phyloP scores from a whole-genome alignment of 2,113 vertebrate genomes.

The Myodes glareolus region DNA sequence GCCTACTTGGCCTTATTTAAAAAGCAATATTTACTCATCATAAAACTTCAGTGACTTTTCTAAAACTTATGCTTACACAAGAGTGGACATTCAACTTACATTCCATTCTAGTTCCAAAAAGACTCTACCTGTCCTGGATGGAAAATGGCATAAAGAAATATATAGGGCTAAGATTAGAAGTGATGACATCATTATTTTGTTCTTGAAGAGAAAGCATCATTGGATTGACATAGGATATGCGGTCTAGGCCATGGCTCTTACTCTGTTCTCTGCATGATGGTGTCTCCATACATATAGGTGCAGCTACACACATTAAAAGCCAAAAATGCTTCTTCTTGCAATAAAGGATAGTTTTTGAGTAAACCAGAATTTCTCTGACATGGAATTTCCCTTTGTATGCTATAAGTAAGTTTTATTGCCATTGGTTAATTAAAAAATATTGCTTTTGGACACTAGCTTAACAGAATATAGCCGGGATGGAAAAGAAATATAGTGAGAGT shows the following conservation, averaged over 20 bases:
- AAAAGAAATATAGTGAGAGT: too few species aligned
- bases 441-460: too few species aligned
- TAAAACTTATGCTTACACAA: too few species aligned
- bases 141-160: background rate
- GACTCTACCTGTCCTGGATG: background rate
- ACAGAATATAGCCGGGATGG: too few species aligned
- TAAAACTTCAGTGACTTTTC: background rate
- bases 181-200: background rate
- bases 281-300: background rate
- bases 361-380: background rate
- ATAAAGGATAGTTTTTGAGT: background rate
- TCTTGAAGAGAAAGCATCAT: background rate
- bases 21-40: background rate
- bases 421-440: too few species aligned
- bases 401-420: too few species aligned
- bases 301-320: background rate
- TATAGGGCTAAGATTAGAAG: background rate
- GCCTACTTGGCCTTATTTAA: background rate
- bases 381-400: too few species aligned
- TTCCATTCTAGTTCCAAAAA: background rate
- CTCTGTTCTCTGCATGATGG: background rate
- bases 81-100: background rate
- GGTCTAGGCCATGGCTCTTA: background rate
- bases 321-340: background rate
- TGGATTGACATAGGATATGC: background rate